These are phyloP conservation scores for Synodontis membranacea DNA, from an alignment of 2,113 vertebrate genomes.

Conservation along the genomic window DNA sequence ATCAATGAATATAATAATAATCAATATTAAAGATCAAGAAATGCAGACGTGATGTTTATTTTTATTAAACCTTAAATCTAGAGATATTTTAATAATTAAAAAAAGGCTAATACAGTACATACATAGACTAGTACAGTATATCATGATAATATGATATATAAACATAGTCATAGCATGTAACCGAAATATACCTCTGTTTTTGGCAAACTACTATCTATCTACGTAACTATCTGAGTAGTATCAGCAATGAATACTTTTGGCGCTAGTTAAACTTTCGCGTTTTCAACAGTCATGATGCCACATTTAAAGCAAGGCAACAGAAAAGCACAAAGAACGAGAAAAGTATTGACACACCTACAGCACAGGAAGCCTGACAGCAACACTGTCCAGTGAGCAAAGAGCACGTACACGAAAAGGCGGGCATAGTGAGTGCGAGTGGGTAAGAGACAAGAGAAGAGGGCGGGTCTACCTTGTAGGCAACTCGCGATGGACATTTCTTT, in stretches of 20 bases:
- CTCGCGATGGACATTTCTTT: slow-evolving; percentile 96
- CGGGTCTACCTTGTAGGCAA: slow-evolving; percentile 97
- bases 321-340: slow-evolving; percentile 44
- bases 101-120: too few relatives aligned
- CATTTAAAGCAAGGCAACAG: slow-evolving; percentile 42
- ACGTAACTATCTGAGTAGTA: too few relatives aligned
- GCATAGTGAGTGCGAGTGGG: slow-evolving; percentile 1
- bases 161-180: too few relatives aligned
- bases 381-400: slow-evolving; percentile 41
- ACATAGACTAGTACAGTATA: too few relatives aligned
- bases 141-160: too few relatives aligned
- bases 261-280: not conserved
- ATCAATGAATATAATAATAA: too few relatives aligned
- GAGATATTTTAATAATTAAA: too few relatives aligned
- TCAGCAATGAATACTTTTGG: not conserved
- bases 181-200: too few relatives aligned
- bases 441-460: slow-evolving; percentile 18
- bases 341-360: slow-evolving; percentile 20
- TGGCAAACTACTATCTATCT: too few relatives aligned
- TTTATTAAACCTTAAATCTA: too few relatives aligned
- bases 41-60: too few relatives aligned
- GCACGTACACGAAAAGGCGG: not conserved
- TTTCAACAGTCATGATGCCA: not conserved
- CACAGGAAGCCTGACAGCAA: slow-evolving; percentile 44
- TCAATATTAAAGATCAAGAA: too few relatives aligned